Conservation (phyloP, 2,113 vertebrate species). For the Delphinus delphis region DNA sequence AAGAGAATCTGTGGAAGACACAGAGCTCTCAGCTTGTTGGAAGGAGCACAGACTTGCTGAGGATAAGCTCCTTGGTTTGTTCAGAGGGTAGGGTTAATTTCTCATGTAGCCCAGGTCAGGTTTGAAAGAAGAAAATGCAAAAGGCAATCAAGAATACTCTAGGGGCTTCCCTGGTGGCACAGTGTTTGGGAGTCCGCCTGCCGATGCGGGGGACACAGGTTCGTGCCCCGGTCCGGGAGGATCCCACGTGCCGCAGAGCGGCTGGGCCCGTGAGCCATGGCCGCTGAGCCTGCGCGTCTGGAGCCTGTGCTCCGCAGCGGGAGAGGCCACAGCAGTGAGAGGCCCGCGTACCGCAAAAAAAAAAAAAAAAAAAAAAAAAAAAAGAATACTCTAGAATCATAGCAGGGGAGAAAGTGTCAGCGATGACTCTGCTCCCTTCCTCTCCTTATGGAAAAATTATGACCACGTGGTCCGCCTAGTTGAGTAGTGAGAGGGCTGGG, state of each 20-base stretch:
- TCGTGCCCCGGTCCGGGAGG: too few species aligned
- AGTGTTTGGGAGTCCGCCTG: too few species aligned
- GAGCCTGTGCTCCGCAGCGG: too few species aligned
- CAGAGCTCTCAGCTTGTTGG: neutral
- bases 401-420: neutral
- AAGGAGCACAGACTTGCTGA: neutral
- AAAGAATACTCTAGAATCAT: neutral
- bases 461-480: neutral
- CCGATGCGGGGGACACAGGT: too few species aligned
- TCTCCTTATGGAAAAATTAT: constrained; percentile 18
- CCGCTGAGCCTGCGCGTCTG: too few species aligned
- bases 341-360: too few species aligned
- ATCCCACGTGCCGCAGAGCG: too few species aligned
- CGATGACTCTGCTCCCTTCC: neutral
- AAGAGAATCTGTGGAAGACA: neutral
- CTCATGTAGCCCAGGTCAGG: neutral
- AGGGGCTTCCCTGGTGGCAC: neutral
- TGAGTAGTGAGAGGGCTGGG: neutral
- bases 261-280: too few species aligned
- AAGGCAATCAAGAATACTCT: constrained; percentile 5
- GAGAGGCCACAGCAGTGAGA: too few species aligned
- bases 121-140: neutral
- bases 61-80: neutral
- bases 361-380: too few species aligned
- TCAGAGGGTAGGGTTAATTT: neutral